These are phyloP conservation scores for Tethya wilhelma DNA, from an alignment of 37 sponge, comb jelly and placozoan genomes.

Conservation along the genomic window DNA sequence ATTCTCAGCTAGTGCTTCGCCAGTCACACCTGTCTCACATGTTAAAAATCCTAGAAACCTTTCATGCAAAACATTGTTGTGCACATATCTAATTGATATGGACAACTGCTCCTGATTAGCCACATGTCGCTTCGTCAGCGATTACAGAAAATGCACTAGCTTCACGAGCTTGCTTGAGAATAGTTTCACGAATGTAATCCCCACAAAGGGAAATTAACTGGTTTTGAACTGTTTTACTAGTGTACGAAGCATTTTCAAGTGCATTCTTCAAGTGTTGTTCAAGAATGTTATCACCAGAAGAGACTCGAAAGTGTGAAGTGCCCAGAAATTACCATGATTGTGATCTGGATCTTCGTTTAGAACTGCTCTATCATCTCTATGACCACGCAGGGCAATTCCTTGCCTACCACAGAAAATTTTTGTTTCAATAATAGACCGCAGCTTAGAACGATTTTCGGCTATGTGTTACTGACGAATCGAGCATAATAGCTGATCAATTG, in stretches of 20 bases:
- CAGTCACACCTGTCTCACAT: slow-evolving; percentile 45
- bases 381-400: slow-evolving; percentile 50
- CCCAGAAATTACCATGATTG: slow-evolving; percentile 61
- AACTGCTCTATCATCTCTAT: slow-evolving; percentile 41
- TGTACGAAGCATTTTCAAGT: slow-evolving; percentile 47
- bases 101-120: slow-evolving; percentile 1
- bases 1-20: slow-evolving; percentile 34
- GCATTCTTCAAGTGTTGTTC: slow-evolving; percentile 40
- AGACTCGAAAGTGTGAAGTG: slow-evolving; percentile 39
- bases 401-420: slow-evolving; percentile 59
- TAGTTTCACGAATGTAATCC: slow-evolving; percentile 28
- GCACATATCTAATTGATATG: neutral
- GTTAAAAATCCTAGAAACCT: neutral
- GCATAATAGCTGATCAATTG: slow-evolving; percentile 36
- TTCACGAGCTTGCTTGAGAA: slow-evolving; percentile 16
- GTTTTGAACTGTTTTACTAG: slow-evolving; percentile 55
- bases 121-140: neutral
- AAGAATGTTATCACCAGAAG: slow-evolving; percentile 48
- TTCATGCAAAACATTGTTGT: neutral
- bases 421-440: slow-evolving; percentile 42
- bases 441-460: slow-evolving; percentile 35
- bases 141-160: slow-evolving; percentile 4
- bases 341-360: neutral
- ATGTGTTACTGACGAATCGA: slow-evolving; percentile 11
- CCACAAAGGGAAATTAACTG: slow-evolving; percentile 56